These are phyloP conservation scores for Zaprionus africanus DNA, from an alignment of 1,140 invertebrate genomes.

Conservation along the genomic window DNA sequence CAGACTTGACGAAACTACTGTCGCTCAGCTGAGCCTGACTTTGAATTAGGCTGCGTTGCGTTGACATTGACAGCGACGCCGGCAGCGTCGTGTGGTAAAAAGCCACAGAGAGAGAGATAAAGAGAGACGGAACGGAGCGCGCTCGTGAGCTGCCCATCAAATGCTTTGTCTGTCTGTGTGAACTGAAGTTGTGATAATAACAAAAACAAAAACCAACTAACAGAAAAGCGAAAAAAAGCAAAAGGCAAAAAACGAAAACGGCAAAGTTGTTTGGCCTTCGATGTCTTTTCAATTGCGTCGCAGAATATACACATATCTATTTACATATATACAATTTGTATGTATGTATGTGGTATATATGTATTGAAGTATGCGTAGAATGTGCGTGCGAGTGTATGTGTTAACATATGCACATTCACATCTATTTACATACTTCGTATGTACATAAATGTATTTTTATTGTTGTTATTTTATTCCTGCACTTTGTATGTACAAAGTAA, in stretches of 20 bases:
- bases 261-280: conserved; percentile 80
- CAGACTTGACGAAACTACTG: not conserved
- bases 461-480: conserved; percentile 48
- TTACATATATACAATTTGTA: conserved; percentile 23
- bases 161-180: conserved; percentile 24
- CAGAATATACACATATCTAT: conserved; percentile 62
- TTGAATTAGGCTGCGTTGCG: conserved; percentile 6
- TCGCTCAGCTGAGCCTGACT: conserved; percentile 10
- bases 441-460: conserved; percentile 41
- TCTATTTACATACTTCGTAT: conserved; percentile 1
- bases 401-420: conserved; percentile 1
- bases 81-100: conserved; percentile 41
- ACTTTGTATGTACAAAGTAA: conserved; percentile 39
- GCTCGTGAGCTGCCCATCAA: conserved; percentile 21
- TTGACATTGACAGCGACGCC: conserved; percentile 38
- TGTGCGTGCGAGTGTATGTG: not conserved
- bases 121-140: conserved; percentile 11
- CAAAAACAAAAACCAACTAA: conserved; percentile 57
- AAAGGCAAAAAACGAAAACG: conserved; percentile 58
- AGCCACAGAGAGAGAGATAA: conserved; percentile 14
- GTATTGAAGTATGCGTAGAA: conserved; percentile 4
- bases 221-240: conserved; percentile 49
- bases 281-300: conserved; percentile 82
- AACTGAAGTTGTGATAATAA: conserved; percentile 69
- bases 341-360: conserved; percentile 23